These are phyloP conservation scores for Xerus inauris DNA, from an alignment of 2,113 vertebrate genomes.

Conservation along the genomic window DNA sequence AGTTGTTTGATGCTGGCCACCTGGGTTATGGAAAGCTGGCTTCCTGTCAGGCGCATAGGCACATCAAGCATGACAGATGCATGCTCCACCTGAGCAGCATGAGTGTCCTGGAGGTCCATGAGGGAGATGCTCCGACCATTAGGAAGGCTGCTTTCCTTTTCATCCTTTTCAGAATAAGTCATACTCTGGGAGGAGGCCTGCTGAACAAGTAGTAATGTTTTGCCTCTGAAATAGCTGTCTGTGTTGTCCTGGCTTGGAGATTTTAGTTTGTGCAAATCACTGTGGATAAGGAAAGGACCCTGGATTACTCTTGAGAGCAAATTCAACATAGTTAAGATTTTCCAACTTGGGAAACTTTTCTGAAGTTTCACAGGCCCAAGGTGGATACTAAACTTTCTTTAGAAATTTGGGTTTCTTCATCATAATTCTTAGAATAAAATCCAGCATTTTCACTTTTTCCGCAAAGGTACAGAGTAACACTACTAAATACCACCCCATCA, in stretches of 20 bases:
- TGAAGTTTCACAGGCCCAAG: background rate
- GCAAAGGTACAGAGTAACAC: background rate
- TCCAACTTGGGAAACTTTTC: constrained; percentile 39
- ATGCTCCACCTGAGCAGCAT: constrained; percentile 78
- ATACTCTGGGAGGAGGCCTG: constrained; percentile 90
- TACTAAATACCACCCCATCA: background rate
- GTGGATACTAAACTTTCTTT: constrained; percentile 55
- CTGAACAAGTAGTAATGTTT: constrained; percentile 90
- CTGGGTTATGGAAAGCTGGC: constrained; percentile 91
- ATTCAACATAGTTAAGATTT: background rate
- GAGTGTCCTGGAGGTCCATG: constrained; percentile 95
- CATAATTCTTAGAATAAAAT: constrained; percentile 45
- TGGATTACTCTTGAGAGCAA: constrained; percentile 72
- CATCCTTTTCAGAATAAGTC: constrained; percentile 92
- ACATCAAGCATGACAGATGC: constrained; percentile 86
- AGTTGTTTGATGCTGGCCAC: constrained; percentile 87
- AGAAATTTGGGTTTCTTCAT: constrained; percentile 34
- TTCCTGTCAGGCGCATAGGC: constrained; percentile 89
- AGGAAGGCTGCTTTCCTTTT: constrained; percentile 87
- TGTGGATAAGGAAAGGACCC: constrained; percentile 77
- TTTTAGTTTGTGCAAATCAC: constrained; percentile 90
- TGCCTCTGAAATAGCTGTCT: constrained; percentile 87
- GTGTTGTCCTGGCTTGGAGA: constrained; percentile 88
- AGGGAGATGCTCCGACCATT: constrained; percentile 95
- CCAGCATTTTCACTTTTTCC: constrained; percentile 10